Evolutionary conservation across 1,140 invertebrate genomes (phyloP), one percentile per base, ranked within the genome.

Genomic region (Scaptomyza graminum): DNA sequence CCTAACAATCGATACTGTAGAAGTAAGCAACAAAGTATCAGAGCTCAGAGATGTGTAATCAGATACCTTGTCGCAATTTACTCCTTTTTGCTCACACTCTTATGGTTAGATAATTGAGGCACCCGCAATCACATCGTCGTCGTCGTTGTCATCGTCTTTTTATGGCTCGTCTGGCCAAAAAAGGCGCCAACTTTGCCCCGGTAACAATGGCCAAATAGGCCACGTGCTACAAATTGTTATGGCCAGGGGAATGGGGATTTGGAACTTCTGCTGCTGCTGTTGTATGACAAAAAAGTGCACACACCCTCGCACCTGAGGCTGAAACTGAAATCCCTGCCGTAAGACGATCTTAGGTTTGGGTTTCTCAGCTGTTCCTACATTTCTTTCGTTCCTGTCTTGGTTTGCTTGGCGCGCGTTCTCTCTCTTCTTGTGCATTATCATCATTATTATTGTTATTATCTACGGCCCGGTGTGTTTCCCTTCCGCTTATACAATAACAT

Each of bases 401-500:
- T 22, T 63, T 56, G 70, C 34, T 77, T 81, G 82, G 82, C 82
- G 82, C 82, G 82, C 69, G 57, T 71, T 87, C 73, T 39, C 44
- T 72, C 31, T 70, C 25, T 41, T 68, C 44, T 70, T 66, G 56
- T 76, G 65, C 39, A 68, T 71, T 69, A 74, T 69, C 67, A 74
- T 69, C 67, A 70, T 85, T 64, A 76, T 85, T 71, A 79, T 83
- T 83, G 68, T 87, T 89, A 88, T 88, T 88, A 83, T 88, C 83
- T 69, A 87, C 83, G 83, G 83, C 83, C 83, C 84, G 83, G 83
- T 88, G 83, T 88, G 79, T 78, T 79, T 79, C 65, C 55, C 67
- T 74, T 70, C 72, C 64, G 52, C 73, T 83, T 88, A 88, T 77
- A 88, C 84, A 88, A 88, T 88, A 88, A 88, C 83, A 83, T 88